Evolutionary conservation across 2,888 invertebrate species (phyloP).

Genomic region (Patella pellucida): DNA sequence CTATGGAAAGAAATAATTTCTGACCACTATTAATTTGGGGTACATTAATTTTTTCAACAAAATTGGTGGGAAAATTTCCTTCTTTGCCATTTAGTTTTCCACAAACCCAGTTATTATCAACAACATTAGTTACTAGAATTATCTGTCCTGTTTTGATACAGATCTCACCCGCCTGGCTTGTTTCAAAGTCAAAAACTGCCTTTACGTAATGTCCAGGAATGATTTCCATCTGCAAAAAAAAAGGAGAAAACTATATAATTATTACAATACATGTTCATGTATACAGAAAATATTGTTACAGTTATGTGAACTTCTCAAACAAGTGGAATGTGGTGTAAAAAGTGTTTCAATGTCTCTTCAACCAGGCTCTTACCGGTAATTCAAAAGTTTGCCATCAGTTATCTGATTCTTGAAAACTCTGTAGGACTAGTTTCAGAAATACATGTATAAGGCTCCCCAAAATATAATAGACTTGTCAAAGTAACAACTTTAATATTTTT

Average conservation of each 20-base stretch:
- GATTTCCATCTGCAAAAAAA: conserved; percentile 53
- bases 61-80: conserved; percentile 64
- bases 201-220: conserved; percentile 58
- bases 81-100: conserved; percentile 48
- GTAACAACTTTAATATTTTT: no score
- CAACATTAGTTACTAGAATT: conserved; percentile 49
- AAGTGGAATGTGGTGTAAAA: no score
- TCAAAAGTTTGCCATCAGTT: no score
- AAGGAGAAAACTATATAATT: neutral
- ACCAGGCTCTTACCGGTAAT: no score
- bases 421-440: no score
- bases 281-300: neutral
- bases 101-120: conserved; percentile 65
- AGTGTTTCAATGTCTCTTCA: no score
- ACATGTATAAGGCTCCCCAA: no score
- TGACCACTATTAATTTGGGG: conserved; percentile 40
- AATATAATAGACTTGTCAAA: no score
- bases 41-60: conserved; percentile 57
- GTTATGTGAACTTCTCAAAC: no score
- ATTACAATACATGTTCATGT: neutral
- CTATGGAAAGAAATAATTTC: conserved; percentile 59
- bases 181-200: conserved; percentile 62
- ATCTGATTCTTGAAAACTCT: no score
- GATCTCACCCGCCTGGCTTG: conserved; percentile 59
- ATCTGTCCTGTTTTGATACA: conserved; percentile 59